Evolutionary conservation across 2,113 vertebrate species (phyloP).

Genomic region (Calonectris borealis): DNA sequence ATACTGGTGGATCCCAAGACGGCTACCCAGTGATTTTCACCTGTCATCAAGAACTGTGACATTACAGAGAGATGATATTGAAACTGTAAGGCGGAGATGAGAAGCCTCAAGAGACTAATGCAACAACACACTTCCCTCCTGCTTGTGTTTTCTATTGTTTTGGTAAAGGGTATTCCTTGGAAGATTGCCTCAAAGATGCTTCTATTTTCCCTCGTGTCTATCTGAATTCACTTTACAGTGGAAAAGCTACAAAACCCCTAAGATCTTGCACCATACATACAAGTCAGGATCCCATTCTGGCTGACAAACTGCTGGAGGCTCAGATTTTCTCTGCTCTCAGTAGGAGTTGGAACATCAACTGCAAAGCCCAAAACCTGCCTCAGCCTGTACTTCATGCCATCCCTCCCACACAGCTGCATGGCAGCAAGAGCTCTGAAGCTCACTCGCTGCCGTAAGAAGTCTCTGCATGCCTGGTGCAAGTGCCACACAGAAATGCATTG

Average conservation of each 20-base stretch:
- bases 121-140: neutral
- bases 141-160: neutral
- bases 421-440: neutral
- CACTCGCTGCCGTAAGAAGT: rapidly evolving
- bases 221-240: neutral
- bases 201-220: neutral
- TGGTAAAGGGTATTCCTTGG: neutral
- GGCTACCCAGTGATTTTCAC: neutral
- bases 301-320: neutral
- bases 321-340: neutral
- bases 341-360: neutral
- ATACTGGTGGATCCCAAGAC: neutral
- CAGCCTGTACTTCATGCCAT: neutral
- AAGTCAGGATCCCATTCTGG: neutral
- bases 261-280: neutral
- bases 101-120: neutral
- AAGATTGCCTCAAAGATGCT: neutral
- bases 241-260: neutral
- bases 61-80: no score
- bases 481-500: rapidly evolving
- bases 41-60: neutral
- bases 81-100: neutral
- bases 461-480: neutral
- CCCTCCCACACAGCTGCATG: neutral
- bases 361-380: neutral